Evolutionary conservation across 1,140 invertebrate genomes (phyloP), one percentile per base, ranked within the genome.

Genomic region (Drosophila virilis): DNA sequence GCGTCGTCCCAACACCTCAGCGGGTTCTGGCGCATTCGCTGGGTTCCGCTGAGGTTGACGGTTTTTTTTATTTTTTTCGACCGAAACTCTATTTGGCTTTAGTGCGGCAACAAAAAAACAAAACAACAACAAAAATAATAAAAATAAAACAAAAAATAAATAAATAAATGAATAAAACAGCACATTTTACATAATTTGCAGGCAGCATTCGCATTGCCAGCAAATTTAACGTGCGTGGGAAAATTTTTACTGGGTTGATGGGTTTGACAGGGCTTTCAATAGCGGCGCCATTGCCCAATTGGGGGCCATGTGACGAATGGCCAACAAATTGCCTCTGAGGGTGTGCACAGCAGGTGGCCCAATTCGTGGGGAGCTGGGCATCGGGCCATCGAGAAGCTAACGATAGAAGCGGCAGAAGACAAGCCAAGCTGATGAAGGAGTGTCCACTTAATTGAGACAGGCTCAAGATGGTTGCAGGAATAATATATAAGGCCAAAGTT

Each of bases 141-240:
- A 15, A 55, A 60, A 46, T 17, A 55, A 54, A 61, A 45, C 42
- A 37, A 28, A 5, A 28, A 28, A 22, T 2, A 17, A 17, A 17
- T 28, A 28, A 5, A 28, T 28, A 28, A 28, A 17, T 28, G 52
- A 69, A 61, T 50, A 74, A 81, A 86, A 86, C 76, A 88, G 82
- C 69, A 10, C 55, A 86, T 79, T 86, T 86, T 86, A 86, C 83
- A 86, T 88, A 86, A 86, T 86, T 88, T 65, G 67, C 75, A 60
- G 33, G 22, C 38, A 57, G 57, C 62, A 74, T 69, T 69, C 45
- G 75, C 64, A 69, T 48, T 28, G 42, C 46, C 62, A 85, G 82
- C 83, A 42, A 54, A 48, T 79, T 84, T 43, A 68, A 66, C 61
- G 72, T 86, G 82, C 82, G 82, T 86, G 82, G 82, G 82, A 86